phyloP scores from a whole-genome alignment of 1,140 invertebrate species.

The Drosophila ohnishii region DNA sequence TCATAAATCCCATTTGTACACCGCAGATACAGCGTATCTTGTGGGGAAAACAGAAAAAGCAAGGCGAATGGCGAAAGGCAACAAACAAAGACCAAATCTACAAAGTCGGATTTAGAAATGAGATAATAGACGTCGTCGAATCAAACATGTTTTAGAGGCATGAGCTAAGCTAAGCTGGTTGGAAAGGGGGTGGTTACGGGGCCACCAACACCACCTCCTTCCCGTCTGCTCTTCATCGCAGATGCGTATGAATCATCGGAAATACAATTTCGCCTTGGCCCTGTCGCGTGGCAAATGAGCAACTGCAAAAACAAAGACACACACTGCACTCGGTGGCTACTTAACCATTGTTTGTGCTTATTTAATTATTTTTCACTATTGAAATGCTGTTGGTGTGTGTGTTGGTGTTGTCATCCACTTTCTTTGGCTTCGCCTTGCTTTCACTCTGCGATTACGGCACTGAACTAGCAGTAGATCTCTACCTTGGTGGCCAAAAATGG shows the following conservation, averaged over 20 bases:
- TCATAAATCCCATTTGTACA: neutral
- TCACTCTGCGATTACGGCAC: constrained; percentile 8
- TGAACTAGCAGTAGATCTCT: neutral
- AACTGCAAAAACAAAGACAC: constrained; percentile 1
- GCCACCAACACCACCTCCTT: constrained; percentile 20
- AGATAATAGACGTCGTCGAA: constrained; percentile 33
- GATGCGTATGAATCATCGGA: constrained; percentile 43
- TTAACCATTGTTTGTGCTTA: constrained; percentile 18
- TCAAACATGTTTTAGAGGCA: constrained; percentile 41
- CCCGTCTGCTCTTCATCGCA: neutral
- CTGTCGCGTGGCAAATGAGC: constrained; percentile 21
- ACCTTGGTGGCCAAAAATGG: constrained; percentile 14
- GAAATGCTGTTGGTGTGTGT: constrained; percentile 9
- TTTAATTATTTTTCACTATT: constrained; percentile 44
- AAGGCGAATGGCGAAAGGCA: neutral
- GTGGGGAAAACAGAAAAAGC: neutral
- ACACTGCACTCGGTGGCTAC: constrained; percentile 7
- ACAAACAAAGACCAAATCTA: constrained; percentile 8
- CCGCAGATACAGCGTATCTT: constrained; percentile 11
- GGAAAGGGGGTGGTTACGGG: constrained; percentile 19
- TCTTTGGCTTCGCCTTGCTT: constrained; percentile 38
- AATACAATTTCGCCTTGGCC: constrained; percentile 7
- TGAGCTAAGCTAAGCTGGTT: neutral
- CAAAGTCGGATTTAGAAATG: constrained; percentile 27
- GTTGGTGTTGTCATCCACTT: constrained; percentile 24